Evolutionary conservation across 1,140 invertebrate species (phyloP).

Genomic region (Camponotus vicinus): DNA sequence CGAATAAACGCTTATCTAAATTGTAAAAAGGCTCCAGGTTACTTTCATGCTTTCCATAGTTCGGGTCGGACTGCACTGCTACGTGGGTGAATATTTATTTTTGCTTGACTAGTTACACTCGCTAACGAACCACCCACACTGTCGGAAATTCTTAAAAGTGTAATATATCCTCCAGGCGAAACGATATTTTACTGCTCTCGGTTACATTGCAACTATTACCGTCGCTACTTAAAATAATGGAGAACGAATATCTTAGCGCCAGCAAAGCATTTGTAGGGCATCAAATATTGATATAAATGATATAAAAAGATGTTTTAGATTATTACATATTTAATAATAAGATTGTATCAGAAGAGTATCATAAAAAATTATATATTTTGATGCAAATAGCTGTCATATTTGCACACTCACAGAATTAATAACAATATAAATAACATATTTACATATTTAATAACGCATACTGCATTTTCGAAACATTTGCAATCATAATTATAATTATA

Average conservation of each 20-base stretch:
- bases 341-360: background rate
- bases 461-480: constrained; percentile 22
- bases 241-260: constrained; percentile 1
- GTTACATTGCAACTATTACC: constrained; percentile 27
- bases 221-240: constrained; percentile 49
- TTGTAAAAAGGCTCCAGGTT: constrained; percentile 47
- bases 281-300: constrained; percentile 19
- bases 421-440: background rate
- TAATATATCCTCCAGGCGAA: constrained; percentile 54
- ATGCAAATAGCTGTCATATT: background rate
- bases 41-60: constrained; percentile 23
- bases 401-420: constrained; percentile 15
- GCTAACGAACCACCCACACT: constrained; percentile 54
- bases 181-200: constrained; percentile 50
- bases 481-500: constrained; percentile 30
- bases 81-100: constrained; percentile 61
- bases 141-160: constrained; percentile 56
- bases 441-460: constrained; percentile 9
- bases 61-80: background rate
- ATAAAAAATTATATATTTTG: background rate
- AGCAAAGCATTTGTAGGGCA: background rate
- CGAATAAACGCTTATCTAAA: constrained; percentile 44
- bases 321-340: background rate
- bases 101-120: constrained; percentile 55
- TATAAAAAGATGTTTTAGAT: background rate